Base-by-base conservation (phyloP, 1,140 invertebrate genomes). In the Diuraphis noxia region DNA sequence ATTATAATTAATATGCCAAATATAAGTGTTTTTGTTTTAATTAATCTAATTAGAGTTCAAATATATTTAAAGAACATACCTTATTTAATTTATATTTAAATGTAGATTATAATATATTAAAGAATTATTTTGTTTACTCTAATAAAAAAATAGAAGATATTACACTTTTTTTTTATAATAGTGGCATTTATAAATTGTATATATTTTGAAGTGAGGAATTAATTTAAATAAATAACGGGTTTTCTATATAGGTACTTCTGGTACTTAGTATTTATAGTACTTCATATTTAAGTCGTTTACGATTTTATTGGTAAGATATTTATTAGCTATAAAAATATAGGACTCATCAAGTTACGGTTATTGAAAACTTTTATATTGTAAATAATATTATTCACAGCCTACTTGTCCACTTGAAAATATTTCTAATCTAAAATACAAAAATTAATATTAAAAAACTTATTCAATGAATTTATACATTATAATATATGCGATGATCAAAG, bases 341-440 rank as follows among this genome's bases (percentile, higher is more conserved):
- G 10, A 40, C 21, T 87, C 25, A 9, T 30, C 8, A 23, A 2
- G 36, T 88, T 25, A 52, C 13, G 5, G 23, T 52, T 25, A 88
- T 56, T 88, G 86, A 88, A 63, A 88, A 87, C 36, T 87, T 87
- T 87, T 87, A 38, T 56, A 38, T 38, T 87, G 8, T 34, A 49
- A 21, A 52, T 52, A 86, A 86, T 34, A 49, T 86, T 85, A 49
- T 86, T 25, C 7, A 13, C 30, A 34, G n/a, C n/a, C n/a, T n/a
- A 46, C n/a, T 36, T 8, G 10, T 23, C 43, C 52, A 8, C 19
- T 17, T 43, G 23, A 84, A 84, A 84, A 85, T 49, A n/a, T 49
- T 8, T 0, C 19, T 86, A 82, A 30, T 17, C 41, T 43, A 46
- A 81, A 40, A 84, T 1, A 30, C 79, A 2, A n/a, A 84, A 84